Evolutionary conservation across 2,113 vertebrate species (phyloP), one percentile per base, ranked within the genome.

Genomic region (Perca schrenkii): DNA sequence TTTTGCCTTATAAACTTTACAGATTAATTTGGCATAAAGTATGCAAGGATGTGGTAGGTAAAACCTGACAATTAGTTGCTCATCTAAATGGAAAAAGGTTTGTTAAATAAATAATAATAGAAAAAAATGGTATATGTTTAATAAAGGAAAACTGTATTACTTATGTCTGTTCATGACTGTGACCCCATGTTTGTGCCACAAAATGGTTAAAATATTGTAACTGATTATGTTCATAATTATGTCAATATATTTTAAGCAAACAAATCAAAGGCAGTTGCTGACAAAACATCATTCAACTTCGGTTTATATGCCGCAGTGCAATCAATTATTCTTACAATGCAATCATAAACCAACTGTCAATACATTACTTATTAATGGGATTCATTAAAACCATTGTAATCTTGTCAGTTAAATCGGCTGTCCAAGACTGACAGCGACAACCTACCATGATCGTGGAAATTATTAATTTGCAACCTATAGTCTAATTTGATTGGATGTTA

Each of bases 341-440:
- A 8, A 63, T 71, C 11, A 71, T 60, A 10, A 17, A 11, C 13
- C 4, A 68, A 52, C 12, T 53, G 4, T 56, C 22, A 19, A 19
- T 63, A 0, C 4, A 64, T 67, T 2, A 52, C 3, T 83, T 65
- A 84, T 77, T 61, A 8, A 78, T 54, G 12, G 78, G 16, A 74
- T 69, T 72, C 0, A 63, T 86, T 52, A 31, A 52, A 19, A 28
- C 12, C 17, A 78, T 43, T 43, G 40, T 43, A 43, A 43, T 12
- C 28, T 80, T 25, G 25, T 25, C 25, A 25, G 25, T 25, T 25
- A 66, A 85, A n/a, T 66, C n/a, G 52, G n/a, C 76, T 83, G 90
- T 93, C 86, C 92, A 91, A 91, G 62, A 73, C 70, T 88, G 91
- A 92, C 84, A 71, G 74, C 14, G 60, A 91, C 94, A 95, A 85